Evolutionary conservation across 2,888 invertebrate genomes (phyloP).

Genomic region (Agriopis aurantiaria): DNA sequence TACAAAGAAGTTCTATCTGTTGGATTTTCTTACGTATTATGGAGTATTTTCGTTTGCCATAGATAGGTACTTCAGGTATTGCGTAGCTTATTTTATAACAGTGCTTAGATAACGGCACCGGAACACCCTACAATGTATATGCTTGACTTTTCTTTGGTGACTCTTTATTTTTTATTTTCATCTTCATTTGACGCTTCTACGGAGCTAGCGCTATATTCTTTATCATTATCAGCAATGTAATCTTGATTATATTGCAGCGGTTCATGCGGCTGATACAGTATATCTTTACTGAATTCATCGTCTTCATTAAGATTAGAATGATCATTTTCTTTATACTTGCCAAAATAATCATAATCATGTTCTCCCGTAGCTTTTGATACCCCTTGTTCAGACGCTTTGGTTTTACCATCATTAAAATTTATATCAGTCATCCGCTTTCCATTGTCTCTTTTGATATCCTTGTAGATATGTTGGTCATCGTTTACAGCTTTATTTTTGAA

Average conservation of each 20-base stretch:
- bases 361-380: slow-evolving; percentile 1
- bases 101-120: slow-evolving; percentile 50
- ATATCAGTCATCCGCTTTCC: not conserved
- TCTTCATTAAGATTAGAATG: not conserved
- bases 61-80: slow-evolving; percentile 9
- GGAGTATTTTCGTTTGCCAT: slow-evolving; percentile 12
- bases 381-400: slow-evolving; percentile 9
- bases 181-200: slow-evolving; percentile 12
- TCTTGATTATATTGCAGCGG: not conserved
- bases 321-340: not conserved
- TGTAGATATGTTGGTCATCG: slow-evolving; percentile 10
- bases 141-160: slow-evolving; percentile 28
- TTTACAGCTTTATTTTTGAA: slow-evolving; percentile 10
- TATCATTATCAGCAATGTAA: slow-evolving; percentile 4
- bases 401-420: slow-evolving; percentile 2
- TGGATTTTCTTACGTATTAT: not conserved
- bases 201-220: not conserved
- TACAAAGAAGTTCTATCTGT: not conserved
- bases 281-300: slow-evolving; percentile 2
- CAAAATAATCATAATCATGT: slow-evolving; percentile 8
- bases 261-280: not conserved
- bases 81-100: slow-evolving; percentile 50
- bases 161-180: slow-evolving; percentile 15
- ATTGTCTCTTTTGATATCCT: slow-evolving; percentile 6
- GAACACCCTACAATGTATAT: slow-evolving; percentile 49